Conservation (phyloP, 2,888 invertebrate genomes). For the Drosophila putrida region DNA sequence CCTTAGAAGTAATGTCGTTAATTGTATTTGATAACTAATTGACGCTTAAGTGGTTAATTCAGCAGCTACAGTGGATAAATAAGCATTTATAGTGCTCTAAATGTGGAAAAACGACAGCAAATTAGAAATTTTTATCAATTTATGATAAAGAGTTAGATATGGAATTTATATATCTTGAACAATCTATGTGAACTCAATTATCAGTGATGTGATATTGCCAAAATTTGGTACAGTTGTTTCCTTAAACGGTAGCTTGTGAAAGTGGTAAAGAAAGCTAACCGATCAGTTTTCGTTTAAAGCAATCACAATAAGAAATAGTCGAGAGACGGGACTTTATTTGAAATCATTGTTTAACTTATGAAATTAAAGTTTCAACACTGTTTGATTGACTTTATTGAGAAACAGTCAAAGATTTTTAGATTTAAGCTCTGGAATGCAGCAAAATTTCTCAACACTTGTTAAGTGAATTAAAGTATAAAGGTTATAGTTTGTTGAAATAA, state of each 20-base stretch:
- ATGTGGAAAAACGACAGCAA: too few species aligned
- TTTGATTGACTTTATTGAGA: too few species aligned
- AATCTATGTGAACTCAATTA: background rate
- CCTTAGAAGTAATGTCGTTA: background rate
- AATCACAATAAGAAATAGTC: background rate
- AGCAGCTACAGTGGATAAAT: conserved; percentile 17
- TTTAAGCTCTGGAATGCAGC: too few species aligned
- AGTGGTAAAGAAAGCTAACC: background rate
- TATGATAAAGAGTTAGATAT: background rate
- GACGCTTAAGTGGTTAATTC: conserved; percentile 2
- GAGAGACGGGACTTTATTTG: background rate
- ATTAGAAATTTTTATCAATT: background rate
- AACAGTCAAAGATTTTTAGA: too few species aligned
- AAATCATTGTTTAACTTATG: background rate
- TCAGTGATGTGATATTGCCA: background rate
- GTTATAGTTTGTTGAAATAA: too few species aligned
- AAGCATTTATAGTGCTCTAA: background rate
- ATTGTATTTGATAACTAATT: conserved; percentile 13
- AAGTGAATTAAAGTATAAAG: too few species aligned
- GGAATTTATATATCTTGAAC: background rate
- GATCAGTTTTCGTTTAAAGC: background rate
- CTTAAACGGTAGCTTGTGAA: background rate
- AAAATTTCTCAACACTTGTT: too few species aligned
- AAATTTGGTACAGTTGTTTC: background rate
- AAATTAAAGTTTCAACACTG: background rate